Base-by-base conservation (phyloP, 2,888 invertebrate species). In the Xestia c-nigrum region DNA sequence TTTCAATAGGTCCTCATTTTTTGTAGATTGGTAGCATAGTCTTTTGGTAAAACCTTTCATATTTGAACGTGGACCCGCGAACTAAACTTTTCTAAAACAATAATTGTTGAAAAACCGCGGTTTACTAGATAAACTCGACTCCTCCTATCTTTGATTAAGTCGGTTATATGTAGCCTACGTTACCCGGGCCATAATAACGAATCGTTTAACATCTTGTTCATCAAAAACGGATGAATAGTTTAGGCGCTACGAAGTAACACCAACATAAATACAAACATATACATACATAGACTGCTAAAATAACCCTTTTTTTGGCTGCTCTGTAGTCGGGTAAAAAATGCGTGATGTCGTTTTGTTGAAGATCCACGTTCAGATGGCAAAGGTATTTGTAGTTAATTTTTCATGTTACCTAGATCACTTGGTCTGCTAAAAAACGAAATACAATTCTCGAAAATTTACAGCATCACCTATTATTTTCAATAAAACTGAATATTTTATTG, bases 401-500 rank as follows among this genome's bases (percentile, higher is more conserved):
- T 21, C 31, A 50, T 43, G 7, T 43, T 24, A 31, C 31, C 31
- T 31, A 69, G 12, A 59, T 69, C 7, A 69, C 43, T 59, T 43
- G 24, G 24, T 72, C n/a, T 7, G 12, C 19, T 38, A 47, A 9
- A 31, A 43, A 65, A 31, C 10, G 10, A 50, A 19, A 24, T 38
- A 38, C 14, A 38, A 21, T 9, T 38, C 46, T 24, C 31, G 9
- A 55, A 16, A 66, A 61, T 9, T 16, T 38, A 21, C 12, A 38
- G 24, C 12, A 6, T 40, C 31, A 31, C 61, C 16, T 81, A 68
- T 75, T 21, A 76, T 81, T 79, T 81, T 76, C 79, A 81, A 79
- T 79, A 82, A 76, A 81, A 81, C 57, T 57, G 47, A 55, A 5
- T 50, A 2, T n/a, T n/a, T 9, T 38, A n/a, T 31, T 67, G 16